Conservation (phyloP, 2,113 vertebrate genomes). For the Macrotus californicus region DNA sequence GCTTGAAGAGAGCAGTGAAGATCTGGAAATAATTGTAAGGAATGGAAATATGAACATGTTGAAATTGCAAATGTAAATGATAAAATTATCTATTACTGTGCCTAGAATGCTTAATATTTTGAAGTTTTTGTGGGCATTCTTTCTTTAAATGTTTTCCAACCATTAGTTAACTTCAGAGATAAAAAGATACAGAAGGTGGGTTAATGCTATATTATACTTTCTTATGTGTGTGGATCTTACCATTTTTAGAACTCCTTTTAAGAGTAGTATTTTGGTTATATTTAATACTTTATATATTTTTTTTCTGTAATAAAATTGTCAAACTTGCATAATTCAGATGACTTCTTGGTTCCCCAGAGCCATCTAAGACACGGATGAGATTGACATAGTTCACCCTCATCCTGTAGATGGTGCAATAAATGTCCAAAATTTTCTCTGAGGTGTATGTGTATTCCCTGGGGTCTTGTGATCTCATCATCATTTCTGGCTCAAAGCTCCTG, state of each 20-base stretch:
- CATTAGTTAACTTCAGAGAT: neutral
- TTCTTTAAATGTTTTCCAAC: neutral
- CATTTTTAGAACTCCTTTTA: conserved; percentile 11
- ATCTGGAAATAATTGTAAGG: neutral
- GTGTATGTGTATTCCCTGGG: neutral
- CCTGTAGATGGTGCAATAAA: neutral
- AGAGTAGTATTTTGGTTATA: conserved; percentile 5
- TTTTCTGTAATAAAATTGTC: neutral
- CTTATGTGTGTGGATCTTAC: neutral
- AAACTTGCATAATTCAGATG: neutral
- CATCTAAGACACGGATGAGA: neutral
- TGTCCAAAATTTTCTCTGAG: neutral
- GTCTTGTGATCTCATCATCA: neutral
- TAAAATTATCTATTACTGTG: neutral
- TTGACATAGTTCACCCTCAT: neutral
- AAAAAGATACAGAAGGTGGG: neutral
- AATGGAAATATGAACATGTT: neutral
- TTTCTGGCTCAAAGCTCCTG: neutral
- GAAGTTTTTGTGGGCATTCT: neutral
- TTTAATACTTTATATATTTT: neutral
- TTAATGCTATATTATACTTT: neutral
- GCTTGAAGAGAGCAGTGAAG: neutral
- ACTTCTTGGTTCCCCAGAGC: neutral
- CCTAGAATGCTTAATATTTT: neutral
- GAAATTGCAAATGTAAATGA: neutral